Evolutionary conservation across 2,113 vertebrate genomes (phyloP).

Genomic region (Archocentrus centrarchus): DNA sequence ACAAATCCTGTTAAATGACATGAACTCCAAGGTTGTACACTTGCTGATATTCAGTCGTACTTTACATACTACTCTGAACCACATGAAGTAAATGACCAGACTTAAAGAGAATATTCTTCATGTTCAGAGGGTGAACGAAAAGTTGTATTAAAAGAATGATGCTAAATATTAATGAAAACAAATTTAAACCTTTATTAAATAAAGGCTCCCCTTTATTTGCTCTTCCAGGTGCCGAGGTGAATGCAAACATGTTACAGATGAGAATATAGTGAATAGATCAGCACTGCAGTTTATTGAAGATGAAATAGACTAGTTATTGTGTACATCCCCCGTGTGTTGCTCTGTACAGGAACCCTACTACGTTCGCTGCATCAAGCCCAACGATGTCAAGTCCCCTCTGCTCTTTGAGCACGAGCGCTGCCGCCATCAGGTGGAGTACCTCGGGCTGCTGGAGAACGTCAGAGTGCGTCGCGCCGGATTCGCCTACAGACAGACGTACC

Average conservation of each 20-base stretch:
- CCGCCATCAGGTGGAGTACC: constrained; percentile 95
- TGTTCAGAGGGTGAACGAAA: neutral
- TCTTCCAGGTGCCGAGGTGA: fast-evolving
- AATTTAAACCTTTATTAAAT: no score
- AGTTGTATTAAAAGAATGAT: neutral
- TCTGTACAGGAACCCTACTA: constrained; percentile 92
- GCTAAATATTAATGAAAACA: fast-evolving
- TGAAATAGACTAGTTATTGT: neutral
- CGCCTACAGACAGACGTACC: constrained; percentile 93
- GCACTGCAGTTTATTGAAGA: neutral
- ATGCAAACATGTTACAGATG: fast-evolving
- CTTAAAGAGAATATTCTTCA: neutral
- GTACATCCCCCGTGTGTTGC: neutral
- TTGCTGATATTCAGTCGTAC: neutral
- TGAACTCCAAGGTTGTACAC: fast-evolving
- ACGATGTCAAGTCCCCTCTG: constrained; percentile 94
- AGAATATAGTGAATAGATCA: neutral
- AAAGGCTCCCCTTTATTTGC: neutral
- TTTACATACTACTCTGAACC: neutral
- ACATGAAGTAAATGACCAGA: neutral
- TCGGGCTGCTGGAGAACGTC: constrained; percentile 96
- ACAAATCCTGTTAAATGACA: neutral
- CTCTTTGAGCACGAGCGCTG: constrained; percentile 94
- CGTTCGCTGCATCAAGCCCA: constrained; percentile 98
- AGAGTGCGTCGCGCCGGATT: constrained; percentile 94